Evolutionary conservation across 2,113 vertebrate species (phyloP).

Genomic region (Neofelis nebulosa): DNA sequence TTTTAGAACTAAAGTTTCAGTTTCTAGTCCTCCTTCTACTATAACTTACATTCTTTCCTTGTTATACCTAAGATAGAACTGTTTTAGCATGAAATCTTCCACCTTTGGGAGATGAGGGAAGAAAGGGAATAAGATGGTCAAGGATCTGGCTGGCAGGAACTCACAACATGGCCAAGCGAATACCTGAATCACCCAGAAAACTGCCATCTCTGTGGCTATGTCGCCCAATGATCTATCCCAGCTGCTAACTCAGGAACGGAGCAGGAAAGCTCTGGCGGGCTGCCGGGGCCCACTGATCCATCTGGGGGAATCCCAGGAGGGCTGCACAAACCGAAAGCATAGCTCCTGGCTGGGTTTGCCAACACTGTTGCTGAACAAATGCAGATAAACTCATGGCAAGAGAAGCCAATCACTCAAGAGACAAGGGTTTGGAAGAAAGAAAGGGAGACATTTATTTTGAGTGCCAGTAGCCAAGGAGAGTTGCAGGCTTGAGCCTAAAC

Average conservation of each 20-base stretch:
- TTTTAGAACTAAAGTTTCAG: constrained; percentile 1
- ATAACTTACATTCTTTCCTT: background rate
- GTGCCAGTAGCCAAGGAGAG: background rate
- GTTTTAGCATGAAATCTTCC: background rate
- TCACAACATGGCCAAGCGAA: background rate
- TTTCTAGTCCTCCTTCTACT: background rate
- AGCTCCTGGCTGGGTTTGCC: background rate
- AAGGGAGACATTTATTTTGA: background rate
- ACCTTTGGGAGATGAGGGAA: background rate
- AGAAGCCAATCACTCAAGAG: background rate
- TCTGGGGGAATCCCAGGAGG: background rate
- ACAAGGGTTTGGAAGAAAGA: background rate
- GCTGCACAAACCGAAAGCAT: background rate
- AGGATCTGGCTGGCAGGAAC: background rate
- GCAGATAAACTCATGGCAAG: background rate
- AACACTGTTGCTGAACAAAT: background rate
- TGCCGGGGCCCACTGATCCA: background rate
- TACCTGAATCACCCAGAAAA: background rate
- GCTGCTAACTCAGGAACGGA: background rate
- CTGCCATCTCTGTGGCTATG: background rate
- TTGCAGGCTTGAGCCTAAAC: background rate
- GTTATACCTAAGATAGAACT: background rate
- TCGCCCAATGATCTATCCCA: background rate
- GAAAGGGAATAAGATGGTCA: background rate
- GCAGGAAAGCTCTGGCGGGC: background rate